Evolutionary conservation across 2,888 invertebrate species (phyloP).

Genomic region (Smittia sp.): DNA sequence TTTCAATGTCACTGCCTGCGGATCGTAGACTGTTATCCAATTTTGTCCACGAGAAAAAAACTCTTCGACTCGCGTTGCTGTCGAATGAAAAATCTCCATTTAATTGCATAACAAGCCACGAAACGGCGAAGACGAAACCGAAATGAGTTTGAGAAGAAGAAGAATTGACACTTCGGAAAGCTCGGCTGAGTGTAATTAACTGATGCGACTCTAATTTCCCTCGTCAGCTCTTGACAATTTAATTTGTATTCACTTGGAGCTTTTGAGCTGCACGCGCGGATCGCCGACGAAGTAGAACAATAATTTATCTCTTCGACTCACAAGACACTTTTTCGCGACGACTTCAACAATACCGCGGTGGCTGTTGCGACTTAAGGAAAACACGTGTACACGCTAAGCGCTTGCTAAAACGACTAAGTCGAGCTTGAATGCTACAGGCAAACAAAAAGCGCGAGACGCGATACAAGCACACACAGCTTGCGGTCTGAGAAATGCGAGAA

Average conservation of each 20-base stretch:
- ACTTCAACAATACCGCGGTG: not conserved
- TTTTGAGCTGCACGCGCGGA: too few species aligned
- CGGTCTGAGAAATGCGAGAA: constrained; percentile 19
- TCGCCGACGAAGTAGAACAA: too few species aligned
- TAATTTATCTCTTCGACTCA: not conserved
- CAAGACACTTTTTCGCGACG: not conserved
- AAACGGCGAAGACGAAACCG: not conserved
- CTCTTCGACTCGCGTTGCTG: constrained; percentile 15
- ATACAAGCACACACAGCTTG: constrained; percentile 8
- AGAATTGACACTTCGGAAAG: not conserved
- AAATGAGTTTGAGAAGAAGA: not conserved
- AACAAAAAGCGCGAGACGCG: constrained; percentile 5
- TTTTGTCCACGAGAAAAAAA: constrained; percentile 32
- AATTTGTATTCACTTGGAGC: too few species aligned
- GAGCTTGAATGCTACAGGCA: not conserved
- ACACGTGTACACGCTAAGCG: constrained; percentile 36
- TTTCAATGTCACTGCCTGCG: constrained; percentile 33
- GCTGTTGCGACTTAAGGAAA: not conserved
- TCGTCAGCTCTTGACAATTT: too few species aligned
- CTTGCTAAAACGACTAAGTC: constrained; percentile 35
- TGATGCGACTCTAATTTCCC: too few species aligned
- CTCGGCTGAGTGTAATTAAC: too few species aligned
- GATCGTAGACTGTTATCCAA: constrained; percentile 31
- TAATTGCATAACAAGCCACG: constrained; percentile 39
- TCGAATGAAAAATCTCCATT: constrained; percentile 40